phyloP scores from a whole-genome alignment of 2,797 vertebrate genomes.

The Pantherophis vulpinus region DNA sequence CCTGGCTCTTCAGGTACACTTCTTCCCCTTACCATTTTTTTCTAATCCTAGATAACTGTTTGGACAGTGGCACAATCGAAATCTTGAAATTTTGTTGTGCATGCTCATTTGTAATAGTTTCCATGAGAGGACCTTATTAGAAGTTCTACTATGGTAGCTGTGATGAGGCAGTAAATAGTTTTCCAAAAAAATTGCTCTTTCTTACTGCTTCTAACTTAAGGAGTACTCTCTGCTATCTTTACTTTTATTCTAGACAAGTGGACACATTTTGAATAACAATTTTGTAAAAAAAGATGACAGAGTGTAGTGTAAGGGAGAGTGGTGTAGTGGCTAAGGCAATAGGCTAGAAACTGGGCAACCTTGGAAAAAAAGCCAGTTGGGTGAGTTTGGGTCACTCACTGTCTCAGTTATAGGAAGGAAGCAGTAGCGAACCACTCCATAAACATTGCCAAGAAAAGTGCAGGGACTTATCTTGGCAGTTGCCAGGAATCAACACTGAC shows the following conservation, averaged over 20 bases:
- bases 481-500: neutral
- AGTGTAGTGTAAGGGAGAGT: neutral
- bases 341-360: neutral
- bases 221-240: neutral
- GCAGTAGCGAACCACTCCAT: neutral
- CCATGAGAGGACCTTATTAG: neutral
- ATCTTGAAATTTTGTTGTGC: neutral
- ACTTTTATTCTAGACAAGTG: neutral
- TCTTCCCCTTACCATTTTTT: neutral
- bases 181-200: neutral
- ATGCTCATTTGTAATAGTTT: neutral
- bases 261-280: neutral
- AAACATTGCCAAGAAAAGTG: neutral
- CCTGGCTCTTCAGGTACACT: neutral
- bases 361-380: neutral
- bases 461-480: neutral
- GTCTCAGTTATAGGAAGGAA: neutral
- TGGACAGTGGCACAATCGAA: neutral
- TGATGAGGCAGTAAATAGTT: neutral
- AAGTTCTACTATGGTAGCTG: neutral
- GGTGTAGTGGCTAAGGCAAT: neutral
- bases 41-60: neutral
- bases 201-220: neutral
- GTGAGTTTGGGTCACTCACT: neutral
- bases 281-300: neutral